A percentile compares a stretch with the other conserved stretches of the same genome.
phyloP scores from a whole-genome alignment of 2,797 vertebrate species.

The Knipowitschia caucasica region DNA sequence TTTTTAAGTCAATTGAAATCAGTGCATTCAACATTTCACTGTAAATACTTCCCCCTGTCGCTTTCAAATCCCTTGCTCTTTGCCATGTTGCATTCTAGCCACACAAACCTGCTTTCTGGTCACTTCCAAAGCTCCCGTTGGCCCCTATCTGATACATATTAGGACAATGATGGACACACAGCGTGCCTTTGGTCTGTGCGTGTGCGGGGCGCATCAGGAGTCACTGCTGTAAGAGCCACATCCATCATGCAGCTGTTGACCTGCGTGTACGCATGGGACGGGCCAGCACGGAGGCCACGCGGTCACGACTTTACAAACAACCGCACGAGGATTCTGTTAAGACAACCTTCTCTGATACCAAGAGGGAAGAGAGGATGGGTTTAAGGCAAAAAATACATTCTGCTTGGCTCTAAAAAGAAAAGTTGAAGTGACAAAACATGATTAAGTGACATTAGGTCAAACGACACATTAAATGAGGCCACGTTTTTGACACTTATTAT shows the following conservation, averaged over 20 bases:
- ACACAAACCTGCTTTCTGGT: slow-evolving; percentile 64
- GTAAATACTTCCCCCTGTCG: too few species aligned
- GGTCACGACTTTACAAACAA: slow-evolving; percentile 62
- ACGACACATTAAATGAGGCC: too few species aligned
- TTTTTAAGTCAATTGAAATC: too few species aligned
- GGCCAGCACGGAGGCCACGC: slow-evolving; percentile 57
- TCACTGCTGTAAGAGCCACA: slow-evolving; percentile 47
- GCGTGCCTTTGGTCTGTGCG: slow-evolving; percentile 31
- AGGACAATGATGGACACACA: slow-evolving; percentile 38
- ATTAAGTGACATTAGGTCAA: too few species aligned
- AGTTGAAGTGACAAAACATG: too few species aligned
- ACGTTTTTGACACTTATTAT: too few species aligned
- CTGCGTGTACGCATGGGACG: slow-evolving; percentile 57
- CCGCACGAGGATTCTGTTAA: slow-evolving; percentile 62
- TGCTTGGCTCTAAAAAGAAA: slow-evolving; percentile 36
- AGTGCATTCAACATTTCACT: too few species aligned
- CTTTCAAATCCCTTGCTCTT: too few species aligned
- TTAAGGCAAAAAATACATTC: slow-evolving; percentile 9
- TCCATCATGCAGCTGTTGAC: slow-evolving; percentile 64
- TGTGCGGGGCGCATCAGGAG: slow-evolving; percentile 33
- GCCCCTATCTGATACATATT: slow-evolving; percentile 50
- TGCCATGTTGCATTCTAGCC: slow-evolving; percentile 62
- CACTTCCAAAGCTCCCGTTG: slow-evolving; percentile 52
- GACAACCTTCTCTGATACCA: slow-evolving; percentile 58
- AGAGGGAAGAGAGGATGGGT: slow-evolving; percentile 35